Evolutionary conservation across 2,797 vertebrate genomes (phyloP), one percentile per base, ranked within the genome.

Genomic region (Alcedo atthis): DNA sequence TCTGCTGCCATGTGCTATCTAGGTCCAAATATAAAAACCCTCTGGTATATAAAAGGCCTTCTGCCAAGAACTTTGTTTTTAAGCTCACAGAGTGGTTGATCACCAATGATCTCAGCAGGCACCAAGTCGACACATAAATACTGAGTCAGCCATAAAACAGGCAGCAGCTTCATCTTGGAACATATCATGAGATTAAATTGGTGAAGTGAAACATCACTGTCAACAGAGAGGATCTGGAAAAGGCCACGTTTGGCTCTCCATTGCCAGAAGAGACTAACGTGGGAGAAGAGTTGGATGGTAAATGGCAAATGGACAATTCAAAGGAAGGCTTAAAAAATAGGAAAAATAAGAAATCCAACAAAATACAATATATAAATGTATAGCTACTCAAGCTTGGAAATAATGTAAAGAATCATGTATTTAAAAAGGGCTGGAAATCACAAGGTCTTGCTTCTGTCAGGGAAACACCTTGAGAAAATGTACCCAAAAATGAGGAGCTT

Each of bases 131-230:
- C 61, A 82, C 57, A 55, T 35, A 84, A 90, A 40, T 82, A 70
- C 63, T 49, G 83, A 88, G 71, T 89, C 81, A 95, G 84, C 32
- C 7, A 49, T 64, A 68, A 82, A 92, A 61, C 1, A 80, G 54
- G 64, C 86, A 93, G 84, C 61, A 95, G 81, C 46, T 87, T 92
- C 37, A 15, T 87, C 86, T 70, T 48, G 21, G 58, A 75, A 71
- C 28, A 10, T 46, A 63, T 79, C 5, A 73, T 32, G 58, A 90
- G 61, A 93, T 92, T 87, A 82, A 64, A 89, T 43, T 0, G 0
- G 45, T 87, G 78, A 88, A 94, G 71, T 58, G 49, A 85, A 94
- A 49, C 26, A 43, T 78, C 16, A 17, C 79, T 67, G 71, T 90
- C 88, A 93, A 90, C 64, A 54, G 64, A 45, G 37, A 77, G 25